A percentile compares a stretch with the other conserved stretches of the same genome.
These are phyloP conservation scores for Papilio dardanus DNA, from an alignment of 1,140 invertebrate species.

Conservation along the genomic window DNA sequence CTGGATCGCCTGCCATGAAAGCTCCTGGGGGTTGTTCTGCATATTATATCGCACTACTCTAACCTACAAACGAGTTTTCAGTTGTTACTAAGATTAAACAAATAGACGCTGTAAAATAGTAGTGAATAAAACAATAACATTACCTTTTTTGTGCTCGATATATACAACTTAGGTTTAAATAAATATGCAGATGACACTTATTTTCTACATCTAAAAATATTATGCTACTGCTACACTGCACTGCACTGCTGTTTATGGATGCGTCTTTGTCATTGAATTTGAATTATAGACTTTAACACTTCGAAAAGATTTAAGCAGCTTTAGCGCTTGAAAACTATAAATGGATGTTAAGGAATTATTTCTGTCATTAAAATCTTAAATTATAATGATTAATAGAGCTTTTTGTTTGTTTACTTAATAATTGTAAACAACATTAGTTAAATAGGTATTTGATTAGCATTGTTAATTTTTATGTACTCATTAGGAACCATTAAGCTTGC, in stretches of 20 bases:
- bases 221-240: conserved; percentile 71
- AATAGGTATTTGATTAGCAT: background rate
- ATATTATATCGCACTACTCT: conserved; percentile 82
- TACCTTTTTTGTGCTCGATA: conserved; percentile 75
- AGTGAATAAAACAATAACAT: conserved; percentile 59
- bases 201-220: conserved; percentile 84
- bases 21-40: conserved; percentile 83
- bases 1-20: conserved; percentile 83
- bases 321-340: conserved; percentile 40
- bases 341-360: background rate
- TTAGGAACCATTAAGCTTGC: background rate
- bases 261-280: conserved; percentile 65
- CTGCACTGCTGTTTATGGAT: conserved; percentile 67
- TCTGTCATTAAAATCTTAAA: background rate
- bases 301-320: background rate
- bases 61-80: conserved; percentile 81
- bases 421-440: conserved; percentile 15
- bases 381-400: background rate
- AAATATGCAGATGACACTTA: conserved; percentile 79
- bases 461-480: background rate
- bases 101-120: conserved; percentile 48
- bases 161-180: conserved; percentile 60
- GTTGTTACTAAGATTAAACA: conserved; percentile 64
- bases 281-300: conserved; percentile 45
- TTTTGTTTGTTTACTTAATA: background rate